Percentiles rank a stretch among this genome's conserved stretches.
These are phyloP conservation scores for Ophioderma brevispina DNA, from an alignment of 35 echinoderm and acorn worm genomes.

Conservation along the genomic window DNA sequence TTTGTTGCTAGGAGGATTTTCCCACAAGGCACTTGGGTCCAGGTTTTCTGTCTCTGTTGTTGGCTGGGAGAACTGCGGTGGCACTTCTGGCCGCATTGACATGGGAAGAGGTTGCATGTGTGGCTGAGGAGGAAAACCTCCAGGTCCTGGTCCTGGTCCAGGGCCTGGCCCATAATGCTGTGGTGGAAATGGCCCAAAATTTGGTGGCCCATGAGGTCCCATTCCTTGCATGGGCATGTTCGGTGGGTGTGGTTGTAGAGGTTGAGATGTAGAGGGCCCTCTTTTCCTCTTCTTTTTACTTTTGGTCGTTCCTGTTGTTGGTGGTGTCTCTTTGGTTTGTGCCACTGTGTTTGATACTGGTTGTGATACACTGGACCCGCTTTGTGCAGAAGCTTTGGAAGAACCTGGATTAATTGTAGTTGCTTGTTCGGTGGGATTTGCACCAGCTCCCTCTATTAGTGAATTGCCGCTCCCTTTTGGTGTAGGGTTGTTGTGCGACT, in stretches of 20 bases:
- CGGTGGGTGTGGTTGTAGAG: slow-evolving; percentile 68
- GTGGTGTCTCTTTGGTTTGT: slow-evolving; percentile 29
- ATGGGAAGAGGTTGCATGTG: slow-evolving; percentile 31
- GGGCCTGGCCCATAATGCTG: slow-evolving; percentile 63
- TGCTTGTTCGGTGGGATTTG: slow-evolving; percentile 20
- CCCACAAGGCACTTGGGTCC: slow-evolving; percentile 98
- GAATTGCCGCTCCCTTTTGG: slow-evolving; percentile 5
- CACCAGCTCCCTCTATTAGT: background rate
- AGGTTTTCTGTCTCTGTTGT: slow-evolving; percentile 95
- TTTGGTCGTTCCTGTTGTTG: slow-evolving; percentile 54
- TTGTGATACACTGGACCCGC: background rate
- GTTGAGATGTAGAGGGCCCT: slow-evolving; percentile 68
- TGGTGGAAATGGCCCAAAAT: slow-evolving; percentile 78
- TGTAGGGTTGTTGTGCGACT: background rate
- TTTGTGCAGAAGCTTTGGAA: slow-evolving; percentile 17
- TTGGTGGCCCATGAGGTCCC: slow-evolving; percentile 72
- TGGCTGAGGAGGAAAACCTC: background rate
- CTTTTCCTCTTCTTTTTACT: slow-evolving; percentile 62
- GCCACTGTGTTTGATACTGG: background rate
- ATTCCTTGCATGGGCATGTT: slow-evolving; percentile 60
- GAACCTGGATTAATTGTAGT: slow-evolving; percentile 18
- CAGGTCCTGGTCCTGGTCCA: slow-evolving; percentile 40
- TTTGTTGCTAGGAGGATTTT: slow-evolving; percentile 86
- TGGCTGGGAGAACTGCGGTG: slow-evolving; percentile 41
- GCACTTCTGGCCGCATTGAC: slow-evolving; percentile 57